A percentile compares a stretch with the other conserved stretches of the same genome.
These are phyloP conservation scores for Phaethon lepturus DNA, from an alignment of 2,113 vertebrate genomes.

Conservation along the genomic window DNA sequence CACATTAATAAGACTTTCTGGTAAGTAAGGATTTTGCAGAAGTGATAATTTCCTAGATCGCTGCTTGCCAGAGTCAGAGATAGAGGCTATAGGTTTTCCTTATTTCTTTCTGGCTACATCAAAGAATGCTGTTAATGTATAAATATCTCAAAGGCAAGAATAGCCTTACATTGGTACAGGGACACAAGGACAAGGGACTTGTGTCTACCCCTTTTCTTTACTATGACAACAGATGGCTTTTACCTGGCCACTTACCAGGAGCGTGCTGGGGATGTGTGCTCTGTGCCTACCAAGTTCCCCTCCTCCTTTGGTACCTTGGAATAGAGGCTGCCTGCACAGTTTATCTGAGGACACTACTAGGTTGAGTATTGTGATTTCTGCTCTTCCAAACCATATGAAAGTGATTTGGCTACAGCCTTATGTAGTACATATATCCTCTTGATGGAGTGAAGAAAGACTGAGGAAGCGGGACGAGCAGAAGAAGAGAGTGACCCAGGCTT, in stretches of 20 bases:
- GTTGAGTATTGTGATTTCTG: background rate
- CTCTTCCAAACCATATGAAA: background rate
- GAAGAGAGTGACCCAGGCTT: background rate
- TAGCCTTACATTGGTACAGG: background rate
- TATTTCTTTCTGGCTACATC: background rate
- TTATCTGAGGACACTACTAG: background rate
- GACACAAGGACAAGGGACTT: background rate
- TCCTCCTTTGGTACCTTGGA: background rate
- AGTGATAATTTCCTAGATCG: background rate
- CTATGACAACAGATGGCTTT: background rate
- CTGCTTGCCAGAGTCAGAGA: background rate
- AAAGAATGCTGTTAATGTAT: background rate
- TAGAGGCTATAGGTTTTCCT: background rate
- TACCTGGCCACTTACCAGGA: background rate
- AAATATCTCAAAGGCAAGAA: background rate
- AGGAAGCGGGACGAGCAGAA: background rate
- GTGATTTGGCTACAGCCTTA: background rate
- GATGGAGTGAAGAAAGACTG: background rate
- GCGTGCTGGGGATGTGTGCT: background rate
- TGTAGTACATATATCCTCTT: background rate
- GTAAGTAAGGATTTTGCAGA: background rate
- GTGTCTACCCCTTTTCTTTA: background rate
- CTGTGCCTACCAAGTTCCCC: background rate
- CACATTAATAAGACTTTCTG: background rate
- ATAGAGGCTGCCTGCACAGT: background rate